phyloP scores from a whole-genome alignment of 2,888 invertebrate genomes.

The Corbicula japonica region DNA sequence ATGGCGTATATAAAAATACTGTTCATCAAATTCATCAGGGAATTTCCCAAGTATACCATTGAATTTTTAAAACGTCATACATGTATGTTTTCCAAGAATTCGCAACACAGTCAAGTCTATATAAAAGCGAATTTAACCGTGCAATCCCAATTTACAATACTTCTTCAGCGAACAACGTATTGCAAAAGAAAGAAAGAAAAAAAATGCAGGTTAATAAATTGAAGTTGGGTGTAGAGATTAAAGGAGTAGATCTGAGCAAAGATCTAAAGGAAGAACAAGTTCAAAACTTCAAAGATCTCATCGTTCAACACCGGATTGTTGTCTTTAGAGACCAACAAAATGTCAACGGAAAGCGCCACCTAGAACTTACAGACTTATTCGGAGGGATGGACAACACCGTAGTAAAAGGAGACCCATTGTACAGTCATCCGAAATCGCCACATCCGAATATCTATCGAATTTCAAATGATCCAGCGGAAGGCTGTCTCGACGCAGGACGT shows the following conservation, averaged over 20 bases:
- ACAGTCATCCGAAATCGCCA: conserved; percentile 79
- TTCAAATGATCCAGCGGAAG: conserved; percentile 79
- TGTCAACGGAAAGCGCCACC: conserved; percentile 76
- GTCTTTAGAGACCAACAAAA: conserved; percentile 80
- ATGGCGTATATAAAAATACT: too few species aligned
- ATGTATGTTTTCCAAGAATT: too few species aligned
- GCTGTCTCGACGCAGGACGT: conserved; percentile 80
- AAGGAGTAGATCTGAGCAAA: not conserved
- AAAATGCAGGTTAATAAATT: not conserved
- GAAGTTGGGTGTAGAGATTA: not conserved
- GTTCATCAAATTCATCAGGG: too few species aligned
- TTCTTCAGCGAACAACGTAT: too few species aligned
- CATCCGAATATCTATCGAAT: conserved; percentile 82
- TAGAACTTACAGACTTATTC: conserved; percentile 79
- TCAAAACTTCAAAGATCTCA: conserved; percentile 67
- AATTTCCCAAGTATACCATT: too few species aligned
- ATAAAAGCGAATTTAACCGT: too few species aligned
- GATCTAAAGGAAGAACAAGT: not conserved
- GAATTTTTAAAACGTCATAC: too few species aligned
- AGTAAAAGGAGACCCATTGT: conserved; percentile 60
- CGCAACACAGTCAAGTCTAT: too few species aligned
- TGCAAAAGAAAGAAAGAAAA: too few species aligned
- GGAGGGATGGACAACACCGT: conserved; percentile 79
- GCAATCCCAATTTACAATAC: too few species aligned
- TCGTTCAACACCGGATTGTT: conserved; percentile 74